Base-by-base conservation (phyloP, 2,797 vertebrate genomes). In the Clangula hyemalis region DNA sequence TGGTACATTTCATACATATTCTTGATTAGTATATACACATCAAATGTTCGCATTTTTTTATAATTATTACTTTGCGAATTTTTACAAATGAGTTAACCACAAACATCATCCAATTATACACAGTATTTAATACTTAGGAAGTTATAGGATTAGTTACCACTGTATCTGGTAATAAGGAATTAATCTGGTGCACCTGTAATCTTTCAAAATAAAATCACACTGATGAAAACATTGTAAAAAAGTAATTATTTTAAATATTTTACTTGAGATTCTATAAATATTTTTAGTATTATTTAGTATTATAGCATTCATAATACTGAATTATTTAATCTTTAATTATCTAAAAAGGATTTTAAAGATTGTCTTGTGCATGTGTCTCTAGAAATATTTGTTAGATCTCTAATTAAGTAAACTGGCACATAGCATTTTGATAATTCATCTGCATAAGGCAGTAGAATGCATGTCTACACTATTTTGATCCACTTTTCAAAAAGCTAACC, bases 111-210 rank as follows among this genome's bases (percentile, higher is more conserved):
- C 27, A 97, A 64, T 73, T 75, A 94, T 43, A 47, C 49, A 94
- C 85, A 91, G 6, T 43, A 87, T 82, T 96, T 94, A 94, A 90
- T 91, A 95, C 4, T 10, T 79, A 92, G 54, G 65, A 79, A 96
- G 47, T 83, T 72, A 90, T 14, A 90, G 89, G 49, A 95, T 93
- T 91, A 90, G 75, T 69, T 83, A 90, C 28, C 49, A 89, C 17
- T 54, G 45, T 85, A 76, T 85, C 75, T 88, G 70, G 27, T 93
- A 93, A 93, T 57, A 83, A 34, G 91, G 51, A 91, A 96, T 91
- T 90, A 91, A 54, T 87, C 41, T 79, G 51, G 54, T 79, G 22
- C 43, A 73, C 73, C 60, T 93, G 54, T 57, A 81, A 65, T 57
- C 82, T 94, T 92, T 71, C 53, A 96, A 93, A 96, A 94, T 58